Conservation (phyloP, 2,113 vertebrate genomes). For the Python bivittatus region DNA sequence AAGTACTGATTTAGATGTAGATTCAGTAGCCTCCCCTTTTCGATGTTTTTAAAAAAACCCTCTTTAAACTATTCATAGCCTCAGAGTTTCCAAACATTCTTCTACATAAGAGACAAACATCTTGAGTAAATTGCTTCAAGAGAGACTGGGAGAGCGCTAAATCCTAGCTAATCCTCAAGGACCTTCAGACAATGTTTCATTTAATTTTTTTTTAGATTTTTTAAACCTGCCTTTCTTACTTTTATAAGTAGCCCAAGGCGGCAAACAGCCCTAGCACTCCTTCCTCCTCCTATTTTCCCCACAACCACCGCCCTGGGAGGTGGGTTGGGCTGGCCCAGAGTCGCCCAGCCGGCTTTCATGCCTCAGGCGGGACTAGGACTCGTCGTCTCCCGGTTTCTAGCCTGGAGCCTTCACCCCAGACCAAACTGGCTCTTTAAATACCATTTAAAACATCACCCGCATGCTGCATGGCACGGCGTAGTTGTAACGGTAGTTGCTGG, state of each 20-base stretch:
- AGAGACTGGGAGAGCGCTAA: background rate
- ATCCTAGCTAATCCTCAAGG: rapidly evolving
- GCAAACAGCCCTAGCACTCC: too few species aligned
- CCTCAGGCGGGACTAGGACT: too few species aligned
- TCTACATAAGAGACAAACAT: background rate
- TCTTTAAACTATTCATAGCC: background rate
- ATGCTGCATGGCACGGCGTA: background rate
- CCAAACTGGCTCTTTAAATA: too few species aligned
- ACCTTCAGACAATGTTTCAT: conserved; percentile 42
- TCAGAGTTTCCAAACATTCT: background rate
- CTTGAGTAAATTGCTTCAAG: background rate
- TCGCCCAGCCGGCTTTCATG: too few species aligned
- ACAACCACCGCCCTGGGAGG: too few species aligned
- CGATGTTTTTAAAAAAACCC: background rate
- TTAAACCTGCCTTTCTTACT: too few species aligned
- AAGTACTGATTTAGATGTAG: background rate
- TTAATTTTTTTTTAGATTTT: background rate
- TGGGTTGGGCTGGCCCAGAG: too few species aligned
- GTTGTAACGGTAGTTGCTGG: background rate
- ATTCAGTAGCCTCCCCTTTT: background rate
- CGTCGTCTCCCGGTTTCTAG: too few species aligned
- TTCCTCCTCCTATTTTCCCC: too few species aligned
- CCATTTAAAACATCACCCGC: background rate
- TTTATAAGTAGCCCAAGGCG: too few species aligned
- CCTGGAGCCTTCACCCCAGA: too few species aligned